Base-by-base conservation (phyloP, 2,888 invertebrate species). In the Netelia virgata region DNA sequence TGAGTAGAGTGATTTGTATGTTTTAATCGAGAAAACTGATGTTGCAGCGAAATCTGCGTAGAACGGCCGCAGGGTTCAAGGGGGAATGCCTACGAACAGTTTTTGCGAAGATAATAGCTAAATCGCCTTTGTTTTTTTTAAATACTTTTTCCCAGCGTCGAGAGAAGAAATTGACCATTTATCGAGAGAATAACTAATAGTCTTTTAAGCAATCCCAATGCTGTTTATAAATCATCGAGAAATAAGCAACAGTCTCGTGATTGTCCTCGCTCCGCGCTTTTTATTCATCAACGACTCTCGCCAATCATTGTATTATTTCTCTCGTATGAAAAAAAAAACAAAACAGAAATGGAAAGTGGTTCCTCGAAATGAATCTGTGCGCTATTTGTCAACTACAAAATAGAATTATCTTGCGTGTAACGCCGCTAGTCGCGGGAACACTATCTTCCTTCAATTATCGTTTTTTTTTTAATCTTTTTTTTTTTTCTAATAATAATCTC, bases 61-160 rank as follows among this genome's bases (percentile, higher is more conserved):
- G 59, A 74, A 74, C 80, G 73, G 10, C 36, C 77, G 85, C 81
- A 82, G 75, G 83, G 76, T 87, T 87, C 88, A 85, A 87, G 87
- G 88, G 87, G 88, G 87, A 89, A 91, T 78, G 53, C 88, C 90
- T 90, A 86, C 88, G 89, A 86, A 87, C 90, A 91, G 89, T 91
- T 91, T 91, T 90, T 88, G 89, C 69, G 69, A 70, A 89, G 74
- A 86, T 89, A 89, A 88, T 76, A 69, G 69, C 18, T 78, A 86
- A 90, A 90, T 89, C 89, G 89, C 14, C 14, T 47, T 47, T 47
- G 14, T 69, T 36, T 63, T 16, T 28, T 43, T 64, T 63, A 16
- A 18, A 55, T 55, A 36, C 59, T 59, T 36, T 41, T 36, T 57
- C 16, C 41, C 1, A 28, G 6, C 23, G 55, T 53, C 28, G 16